Conservation (phyloP, 2,113 vertebrate species). For the Bubalus kerabau region DNA sequence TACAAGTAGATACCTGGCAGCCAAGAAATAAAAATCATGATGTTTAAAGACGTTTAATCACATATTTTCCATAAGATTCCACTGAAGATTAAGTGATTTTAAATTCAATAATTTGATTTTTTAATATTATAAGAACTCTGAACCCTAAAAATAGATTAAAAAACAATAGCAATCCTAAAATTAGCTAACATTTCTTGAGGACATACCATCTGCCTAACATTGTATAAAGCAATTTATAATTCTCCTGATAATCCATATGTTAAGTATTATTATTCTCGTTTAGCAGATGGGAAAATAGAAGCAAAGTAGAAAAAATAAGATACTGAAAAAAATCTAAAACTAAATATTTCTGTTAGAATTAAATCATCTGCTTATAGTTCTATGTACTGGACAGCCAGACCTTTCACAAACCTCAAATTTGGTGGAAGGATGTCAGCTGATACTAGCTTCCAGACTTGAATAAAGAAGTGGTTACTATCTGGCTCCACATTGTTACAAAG, state of each 20-base stretch:
- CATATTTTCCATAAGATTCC: background rate
- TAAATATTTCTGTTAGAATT: background rate
- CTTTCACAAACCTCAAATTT: background rate
- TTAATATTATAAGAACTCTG: background rate
- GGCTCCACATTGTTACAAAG: background rate
- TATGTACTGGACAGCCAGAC: background rate
- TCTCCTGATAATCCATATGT: background rate
- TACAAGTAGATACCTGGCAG: background rate
- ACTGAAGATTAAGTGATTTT: background rate
- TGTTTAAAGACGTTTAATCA: background rate
- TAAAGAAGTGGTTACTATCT: background rate
- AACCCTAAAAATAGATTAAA: background rate
- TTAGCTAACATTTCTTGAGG: background rate
- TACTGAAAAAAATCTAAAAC: background rate
- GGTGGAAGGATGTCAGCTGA: background rate
- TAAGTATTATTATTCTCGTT: background rate
- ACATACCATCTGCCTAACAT: background rate
- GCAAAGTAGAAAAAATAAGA: background rate
- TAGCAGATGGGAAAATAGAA: background rate
- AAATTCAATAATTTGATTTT: background rate
- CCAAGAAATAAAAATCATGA: background rate
- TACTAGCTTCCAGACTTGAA: background rate
- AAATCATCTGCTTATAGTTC: background rate
- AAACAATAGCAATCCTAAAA: background rate
- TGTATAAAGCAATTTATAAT: background rate